phyloP scores from a whole-genome alignment of 1,140 invertebrate species.

The Argopecten irradians region DNA sequence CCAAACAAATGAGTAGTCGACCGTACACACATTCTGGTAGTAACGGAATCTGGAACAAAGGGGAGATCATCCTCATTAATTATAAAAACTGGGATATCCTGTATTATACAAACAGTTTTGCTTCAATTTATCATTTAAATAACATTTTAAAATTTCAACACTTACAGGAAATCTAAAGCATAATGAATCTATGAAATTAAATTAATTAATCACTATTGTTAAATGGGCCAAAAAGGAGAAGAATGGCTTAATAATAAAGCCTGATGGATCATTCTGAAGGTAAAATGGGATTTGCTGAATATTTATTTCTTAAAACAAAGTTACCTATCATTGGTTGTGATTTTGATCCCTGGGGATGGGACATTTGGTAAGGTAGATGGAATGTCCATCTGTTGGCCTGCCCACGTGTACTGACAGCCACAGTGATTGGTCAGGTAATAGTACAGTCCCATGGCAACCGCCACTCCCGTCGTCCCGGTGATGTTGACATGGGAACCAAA shows the following conservation, averaged over 20 bases:
- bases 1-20: conserved; percentile 94
- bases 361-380: conserved; percentile 70
- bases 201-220: too few relatives aligned
- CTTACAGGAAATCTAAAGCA: too few relatives aligned
- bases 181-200: too few relatives aligned
- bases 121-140: too few relatives aligned
- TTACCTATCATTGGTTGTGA: conserved; percentile 77
- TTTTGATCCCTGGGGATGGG: conserved; percentile 52
- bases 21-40: conserved; percentile 96
- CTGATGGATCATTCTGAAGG: too few relatives aligned
- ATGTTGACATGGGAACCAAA: conserved; percentile 75
- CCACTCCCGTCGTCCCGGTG: conserved; percentile 86
- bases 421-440: conserved; percentile 92
- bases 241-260: neutral
- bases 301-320: too few relatives aligned
- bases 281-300: too few relatives aligned
- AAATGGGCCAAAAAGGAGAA: too few relatives aligned
- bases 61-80: neutral
- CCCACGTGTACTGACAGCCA: conserved; percentile 91
- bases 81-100: too few relatives aligned
- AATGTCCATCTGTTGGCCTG: conserved; percentile 81
- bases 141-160: too few relatives aligned
- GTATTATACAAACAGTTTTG: neutral
- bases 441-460: conserved; percentile 90
- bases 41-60: conserved; percentile 85